Evolutionary conservation across 2,888 invertebrate genomes (phyloP).

Genomic region (Eupithecia exiguata): DNA sequence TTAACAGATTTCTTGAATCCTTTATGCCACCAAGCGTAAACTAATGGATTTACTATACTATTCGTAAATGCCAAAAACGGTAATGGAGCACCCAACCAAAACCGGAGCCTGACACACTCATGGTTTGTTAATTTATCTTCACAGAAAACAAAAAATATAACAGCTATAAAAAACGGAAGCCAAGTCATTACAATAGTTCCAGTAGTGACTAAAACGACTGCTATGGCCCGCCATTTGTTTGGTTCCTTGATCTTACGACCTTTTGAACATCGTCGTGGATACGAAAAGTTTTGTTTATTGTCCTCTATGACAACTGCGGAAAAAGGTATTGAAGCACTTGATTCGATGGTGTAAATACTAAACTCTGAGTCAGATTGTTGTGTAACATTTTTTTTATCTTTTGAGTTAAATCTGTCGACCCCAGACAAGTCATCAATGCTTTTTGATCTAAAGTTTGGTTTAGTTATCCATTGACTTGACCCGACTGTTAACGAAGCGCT

Average conservation of each 20-base stretch:
- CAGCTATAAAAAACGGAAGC: constrained; percentile 85
- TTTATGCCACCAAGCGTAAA: constrained; percentile 89
- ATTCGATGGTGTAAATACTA: constrained; percentile 64
- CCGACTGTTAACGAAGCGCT: constrained; percentile 64
- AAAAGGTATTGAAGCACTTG: constrained; percentile 44
- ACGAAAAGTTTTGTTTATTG: constrained; percentile 20
- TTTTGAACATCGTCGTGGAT: constrained; percentile 26
- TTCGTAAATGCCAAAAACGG: constrained; percentile 85
- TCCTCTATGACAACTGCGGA: constrained; percentile 43
- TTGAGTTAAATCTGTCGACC: constrained; percentile 39
- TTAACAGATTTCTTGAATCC: constrained; percentile 83
- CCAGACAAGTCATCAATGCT: constrained; percentile 62
- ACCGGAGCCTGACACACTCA: constrained; percentile 76
- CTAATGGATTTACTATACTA: constrained; percentile 86
- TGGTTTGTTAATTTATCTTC: constrained; percentile 72
- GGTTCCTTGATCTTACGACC: constrained; percentile 61
- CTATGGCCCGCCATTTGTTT: constrained; percentile 85
- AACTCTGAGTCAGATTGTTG: constrained; percentile 57
- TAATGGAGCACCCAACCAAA: constrained; percentile 83
- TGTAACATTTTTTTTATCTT: constrained; percentile 40
- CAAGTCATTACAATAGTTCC: constrained; percentile 85
- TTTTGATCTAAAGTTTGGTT: constrained; percentile 53
- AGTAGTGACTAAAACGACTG: constrained; percentile 85
- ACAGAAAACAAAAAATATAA: constrained; percentile 82
- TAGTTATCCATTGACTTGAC: constrained; percentile 31